Evolutionary conservation across 2,113 vertebrate genomes (phyloP).

Genomic region (Lycocorax pyrrhopterus): DNA sequence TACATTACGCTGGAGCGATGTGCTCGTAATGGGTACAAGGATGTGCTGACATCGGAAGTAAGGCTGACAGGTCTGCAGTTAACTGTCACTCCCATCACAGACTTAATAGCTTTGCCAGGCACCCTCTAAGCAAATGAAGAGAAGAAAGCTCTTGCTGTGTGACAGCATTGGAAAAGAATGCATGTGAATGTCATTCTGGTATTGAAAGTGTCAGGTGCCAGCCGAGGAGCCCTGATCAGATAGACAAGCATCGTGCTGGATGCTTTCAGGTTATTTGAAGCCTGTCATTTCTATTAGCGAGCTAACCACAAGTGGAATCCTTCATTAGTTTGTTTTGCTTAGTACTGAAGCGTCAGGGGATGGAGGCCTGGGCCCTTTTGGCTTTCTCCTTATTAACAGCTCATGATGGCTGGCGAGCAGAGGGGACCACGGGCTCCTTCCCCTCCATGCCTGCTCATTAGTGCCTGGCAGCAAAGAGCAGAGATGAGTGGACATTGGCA

Average conservation of each 20-base stretch:
- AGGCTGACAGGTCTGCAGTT: slow-evolving; percentile 77
- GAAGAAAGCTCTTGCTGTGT: slow-evolving; percentile 76
- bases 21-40: slow-evolving; percentile 76
- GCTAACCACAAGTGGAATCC: slow-evolving; percentile 75
- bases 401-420: slow-evolving; percentile 85
- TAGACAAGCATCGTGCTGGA: slow-evolving; percentile 73
- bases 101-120: slow-evolving; percentile 82
- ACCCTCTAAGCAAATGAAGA: slow-evolving; percentile 76
- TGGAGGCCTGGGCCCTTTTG: slow-evolving; percentile 74
- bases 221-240: slow-evolving; percentile 77
- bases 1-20: slow-evolving; percentile 54
- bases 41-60: slow-evolving; percentile 77
- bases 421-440: slow-evolving; percentile 58
- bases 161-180: slow-evolving; percentile 76
- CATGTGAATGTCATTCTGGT: slow-evolving; percentile 79
- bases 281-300: slow-evolving; percentile 82
- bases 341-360: slow-evolving; percentile 51
- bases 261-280: slow-evolving; percentile 79
- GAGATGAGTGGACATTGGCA: slow-evolving; percentile 91
- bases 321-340: slow-evolving; percentile 79
- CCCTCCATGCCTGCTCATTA: slow-evolving; percentile 85
- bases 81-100: slow-evolving; percentile 81
- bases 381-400: slow-evolving; percentile 90
- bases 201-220: slow-evolving; percentile 81
- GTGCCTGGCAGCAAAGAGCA: slow-evolving; percentile 85